These are phyloP conservation scores for Cecropterus lyciades DNA, from an alignment of 1,140 invertebrate genomes.

Conservation along the genomic window DNA sequence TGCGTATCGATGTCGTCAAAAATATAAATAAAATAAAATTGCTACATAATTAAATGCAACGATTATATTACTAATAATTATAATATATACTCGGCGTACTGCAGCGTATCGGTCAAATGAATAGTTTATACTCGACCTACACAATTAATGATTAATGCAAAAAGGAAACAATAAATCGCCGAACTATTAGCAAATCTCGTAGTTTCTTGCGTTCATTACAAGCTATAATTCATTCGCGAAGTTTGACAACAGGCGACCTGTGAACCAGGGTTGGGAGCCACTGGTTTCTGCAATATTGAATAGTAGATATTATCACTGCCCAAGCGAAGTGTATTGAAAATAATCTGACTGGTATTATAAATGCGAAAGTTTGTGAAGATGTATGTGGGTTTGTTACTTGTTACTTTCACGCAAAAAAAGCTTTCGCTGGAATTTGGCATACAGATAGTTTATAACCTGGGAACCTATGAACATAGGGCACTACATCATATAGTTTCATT, in stretches of 20 bases:
- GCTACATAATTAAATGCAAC: too few relatives aligned
- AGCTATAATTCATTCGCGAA: constrained; percentile 33
- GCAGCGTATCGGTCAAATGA: constrained; percentile 20
- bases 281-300: neutral
- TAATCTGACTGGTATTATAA: too few relatives aligned
- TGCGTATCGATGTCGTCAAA: too few relatives aligned
- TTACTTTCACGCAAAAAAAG: too few relatives aligned
- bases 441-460: too few relatives aligned
- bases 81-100: neutral
- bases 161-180: constrained; percentile 46
- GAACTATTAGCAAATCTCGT: constrained; percentile 32
- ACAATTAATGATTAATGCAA: constrained; percentile 41
- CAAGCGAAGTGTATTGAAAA: too few relatives aligned
- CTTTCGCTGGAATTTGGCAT: too few relatives aligned
- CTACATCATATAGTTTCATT: too few relatives aligned
- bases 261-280: constrained; percentile 24
- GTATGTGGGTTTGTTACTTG: too few relatives aligned
- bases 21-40: neutral
- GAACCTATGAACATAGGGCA: too few relatives aligned
- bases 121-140: constrained; percentile 21
- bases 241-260: constrained; percentile 32
- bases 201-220: constrained; percentile 34
- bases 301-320: neutral
- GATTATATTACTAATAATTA: too few relatives aligned
- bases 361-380: too few relatives aligned